Conservation (phyloP, 2,797 vertebrate genomes). For the Megaceryle alcyon region DNA sequence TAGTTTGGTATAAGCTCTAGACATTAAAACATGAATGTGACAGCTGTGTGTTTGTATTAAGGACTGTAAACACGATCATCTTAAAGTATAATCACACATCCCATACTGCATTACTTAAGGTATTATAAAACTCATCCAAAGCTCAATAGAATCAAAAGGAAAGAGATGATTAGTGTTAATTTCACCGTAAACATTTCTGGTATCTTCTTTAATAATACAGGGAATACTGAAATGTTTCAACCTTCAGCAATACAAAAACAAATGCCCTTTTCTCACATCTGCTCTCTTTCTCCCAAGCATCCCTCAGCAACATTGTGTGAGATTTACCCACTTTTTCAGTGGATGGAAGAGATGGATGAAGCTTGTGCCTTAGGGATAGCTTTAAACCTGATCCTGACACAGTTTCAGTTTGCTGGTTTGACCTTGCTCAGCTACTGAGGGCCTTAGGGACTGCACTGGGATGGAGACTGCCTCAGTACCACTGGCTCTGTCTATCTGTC, state of each 20-base stretch:
- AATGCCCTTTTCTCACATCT: background rate
- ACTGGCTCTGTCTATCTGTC: slow-evolving; percentile 31
- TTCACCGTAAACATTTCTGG: background rate
- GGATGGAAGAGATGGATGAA: slow-evolving; percentile 12
- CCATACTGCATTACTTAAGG: background rate
- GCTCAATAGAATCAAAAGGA: background rate
- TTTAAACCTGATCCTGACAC: slow-evolving; percentile 53
- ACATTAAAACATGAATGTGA: background rate
- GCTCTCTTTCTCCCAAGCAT: background rate
- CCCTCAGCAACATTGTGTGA: background rate
- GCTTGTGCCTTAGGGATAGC: slow-evolving; percentile 39
- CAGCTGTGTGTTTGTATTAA: background rate
- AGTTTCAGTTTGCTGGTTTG: slow-evolving; percentile 47
- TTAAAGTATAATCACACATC: background rate
- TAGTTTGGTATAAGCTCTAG: background rate
- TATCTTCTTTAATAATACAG: background rate
- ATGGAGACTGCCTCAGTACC: background rate
- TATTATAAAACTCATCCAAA: background rate
- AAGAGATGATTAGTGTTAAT: background rate
- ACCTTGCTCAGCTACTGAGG: slow-evolving; percentile 27
- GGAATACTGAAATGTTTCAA: background rate
- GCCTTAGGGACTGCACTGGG: slow-evolving; percentile 16
- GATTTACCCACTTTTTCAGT: background rate
- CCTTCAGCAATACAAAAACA: background rate
- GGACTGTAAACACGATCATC: background rate